A percentile compares a stretch with the other conserved stretches of the same genome.
These are phyloP conservation scores for Anas platyrhynchos DNA, from an alignment of 2,113 vertebrate genomes.

Conservation along the genomic window DNA sequence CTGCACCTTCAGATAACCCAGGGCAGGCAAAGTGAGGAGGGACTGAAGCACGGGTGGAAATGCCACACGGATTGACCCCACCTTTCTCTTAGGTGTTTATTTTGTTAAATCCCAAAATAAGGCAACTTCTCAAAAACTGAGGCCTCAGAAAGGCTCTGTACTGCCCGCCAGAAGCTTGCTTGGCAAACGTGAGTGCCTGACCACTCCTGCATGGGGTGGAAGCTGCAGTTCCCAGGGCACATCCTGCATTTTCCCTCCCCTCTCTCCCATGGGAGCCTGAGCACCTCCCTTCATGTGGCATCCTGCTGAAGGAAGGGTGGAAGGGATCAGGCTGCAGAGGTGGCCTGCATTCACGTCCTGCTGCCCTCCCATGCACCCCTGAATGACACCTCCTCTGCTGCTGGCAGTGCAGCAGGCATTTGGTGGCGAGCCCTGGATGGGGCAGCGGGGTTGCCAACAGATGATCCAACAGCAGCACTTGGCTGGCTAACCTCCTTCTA, in stretches of 20 bases:
- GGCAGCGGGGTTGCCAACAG: accelerated
- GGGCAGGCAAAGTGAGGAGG: neutral
- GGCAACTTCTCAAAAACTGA: neutral
- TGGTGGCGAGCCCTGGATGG: neutral
- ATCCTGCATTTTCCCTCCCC: neutral
- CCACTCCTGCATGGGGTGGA: neutral
- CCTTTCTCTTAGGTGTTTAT: neutral
- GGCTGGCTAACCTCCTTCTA: neutral
- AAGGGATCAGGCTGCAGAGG: neutral
- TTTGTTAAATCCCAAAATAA: neutral
- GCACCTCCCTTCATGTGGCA: neutral
- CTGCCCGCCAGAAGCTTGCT: neutral
- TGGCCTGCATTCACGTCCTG: accelerated
- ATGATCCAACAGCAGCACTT: neutral
- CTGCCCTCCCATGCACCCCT: neutral
- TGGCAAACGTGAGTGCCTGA: neutral
- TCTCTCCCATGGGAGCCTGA: neutral
- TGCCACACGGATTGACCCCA: neutral
- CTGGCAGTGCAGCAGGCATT: accelerated
- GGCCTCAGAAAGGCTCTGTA: neutral
- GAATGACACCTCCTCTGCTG: neutral
- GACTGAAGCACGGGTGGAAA: neutral
- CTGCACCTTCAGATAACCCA: neutral
- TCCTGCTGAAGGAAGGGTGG: neutral
- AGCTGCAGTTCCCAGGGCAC: neutral